Evolutionary conservation across 2,888 invertebrate genomes (phyloP), one percentile per base, ranked within the genome.

Genomic region (Drepana falcataria): DNA sequence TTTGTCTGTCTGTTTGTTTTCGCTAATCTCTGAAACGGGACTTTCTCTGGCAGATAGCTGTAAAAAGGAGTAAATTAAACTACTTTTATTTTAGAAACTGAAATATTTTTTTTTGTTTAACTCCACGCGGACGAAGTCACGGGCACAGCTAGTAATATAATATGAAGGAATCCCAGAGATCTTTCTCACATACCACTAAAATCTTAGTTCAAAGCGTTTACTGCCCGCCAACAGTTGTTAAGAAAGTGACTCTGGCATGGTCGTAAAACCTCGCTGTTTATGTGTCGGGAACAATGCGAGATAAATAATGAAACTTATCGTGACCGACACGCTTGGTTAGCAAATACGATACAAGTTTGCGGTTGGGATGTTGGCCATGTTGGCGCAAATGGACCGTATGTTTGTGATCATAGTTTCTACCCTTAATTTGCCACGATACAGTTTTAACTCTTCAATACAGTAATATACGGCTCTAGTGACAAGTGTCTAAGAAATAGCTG

Each of bases 261-360:
- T 72, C 83, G 74, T 87, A 87, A 85, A 87, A 59, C 63, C 59
- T 57, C 65, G 64, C 69, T 79, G 79, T 85, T 87, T 85, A 87
- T 79, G 81, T 59, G 55, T 51, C 34, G 61, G 62, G 75, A 74
- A 88, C 88, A 89, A 89, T 87, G 68, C 85, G 65, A 81, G 77
- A 88, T 89, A 89, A 89, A 88, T 87, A 87, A 84, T 81, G 79
- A 79, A 82, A 79, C 76, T 84, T 81, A 85, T 84, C 77, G 81
- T 74, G 70, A 59, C 61, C 60, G 72, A 65, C 66, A 63, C 63
- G 68, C 55, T 59, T 55, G 56, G 64, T 66, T 65, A 64, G 63
- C 69, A 72, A 69, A 73, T 61, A 70, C 64, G 60, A 48, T 59
- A 57, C 59, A 56, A 53, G 58, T 57, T 55, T 54, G 60, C 56